Evolutionary conservation across 2,113 vertebrate genomes (phyloP).

Genomic region (Megaleporinus macrocephalus): DNA sequence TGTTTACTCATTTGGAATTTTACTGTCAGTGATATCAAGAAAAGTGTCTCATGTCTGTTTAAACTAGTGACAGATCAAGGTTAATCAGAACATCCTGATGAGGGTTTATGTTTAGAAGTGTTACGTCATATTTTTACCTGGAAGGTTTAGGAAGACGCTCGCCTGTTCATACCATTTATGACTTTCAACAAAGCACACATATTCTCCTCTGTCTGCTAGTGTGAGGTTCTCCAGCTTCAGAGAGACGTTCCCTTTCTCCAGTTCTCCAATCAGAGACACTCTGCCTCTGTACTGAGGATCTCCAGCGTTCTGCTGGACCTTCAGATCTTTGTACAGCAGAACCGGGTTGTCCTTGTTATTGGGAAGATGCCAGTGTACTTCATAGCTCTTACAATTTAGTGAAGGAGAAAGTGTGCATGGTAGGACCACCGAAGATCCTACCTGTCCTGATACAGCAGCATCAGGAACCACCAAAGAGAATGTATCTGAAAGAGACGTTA

Average conservation of each 20-base stretch:
- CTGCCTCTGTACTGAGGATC: not conserved
- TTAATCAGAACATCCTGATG: no score
- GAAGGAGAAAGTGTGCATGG: not conserved
- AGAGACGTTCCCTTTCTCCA: not conserved
- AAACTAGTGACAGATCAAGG: no score
- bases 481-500: not conserved
- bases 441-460: not conserved
- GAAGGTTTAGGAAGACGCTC: not conserved
- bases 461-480: slow-evolving; percentile 6
- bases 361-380: not conserved
- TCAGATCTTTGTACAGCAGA: not conserved
- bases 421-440: not conserved
- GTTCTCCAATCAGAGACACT: not conserved
- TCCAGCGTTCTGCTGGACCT: slow-evolving; percentile 1
- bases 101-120: not conserved
- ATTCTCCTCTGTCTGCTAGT: not conserved
- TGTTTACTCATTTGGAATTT: not conserved
- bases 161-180: not conserved
- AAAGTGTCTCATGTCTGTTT: no score
- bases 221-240: not conserved
- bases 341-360: not conserved
- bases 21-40: no score
- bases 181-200: not conserved
- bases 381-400: not conserved
- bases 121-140: not conserved